Base-by-base conservation (phyloP, 2,888 invertebrate species). In the Caenorhabditis imperialis region DNA sequence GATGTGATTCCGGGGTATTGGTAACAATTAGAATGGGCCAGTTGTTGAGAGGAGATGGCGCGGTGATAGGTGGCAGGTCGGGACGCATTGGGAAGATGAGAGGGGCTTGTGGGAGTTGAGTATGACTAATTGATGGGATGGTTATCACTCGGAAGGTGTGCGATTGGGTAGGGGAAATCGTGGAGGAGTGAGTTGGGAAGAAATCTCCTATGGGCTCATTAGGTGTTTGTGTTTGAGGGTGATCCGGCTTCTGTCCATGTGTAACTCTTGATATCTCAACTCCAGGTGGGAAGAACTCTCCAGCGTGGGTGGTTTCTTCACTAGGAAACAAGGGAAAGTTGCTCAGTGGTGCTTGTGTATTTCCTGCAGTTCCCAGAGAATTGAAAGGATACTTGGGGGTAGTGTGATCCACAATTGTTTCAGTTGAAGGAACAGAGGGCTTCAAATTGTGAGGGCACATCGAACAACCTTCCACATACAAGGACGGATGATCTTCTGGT, bases 1-100 rank as follows among this genome's bases (percentile, higher is more conserved):
- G 48, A 61, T 69, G 69, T 40, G 61, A 62, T 35, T 57, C 62
- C 55, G 55, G 61, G 50, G 71, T 57, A 30, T 25, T 62, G 54
- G 71, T 71, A 42, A 51, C 61, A 57, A 71, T 71, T 50, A 62
- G 71, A 57, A 71, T 71, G 7, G 71, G 62, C 71, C 71, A 71
- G 48, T 71, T 71, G 62, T 57, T 71, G 40, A 55, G 54, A 44
- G 61, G 55, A 8, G 71, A 51, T 8, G 61, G 55, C 10, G 53
- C 71, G 16, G 71, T 62, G 55, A 60, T 71, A 35, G 60, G 70
- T 37, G 55, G 42, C 70, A 61, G 57, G 27, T 57, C 67, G 48
- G 67, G 67, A 3, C 67, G 67, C 51, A 44, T 57, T n/a, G 67
- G 67, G 12, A 67, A 67, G 45, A 67, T 51, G 44, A 67, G 67